phyloP scores from a whole-genome alignment of 2,113 vertebrate species.

The Planiliza haematocheilus region DNA sequence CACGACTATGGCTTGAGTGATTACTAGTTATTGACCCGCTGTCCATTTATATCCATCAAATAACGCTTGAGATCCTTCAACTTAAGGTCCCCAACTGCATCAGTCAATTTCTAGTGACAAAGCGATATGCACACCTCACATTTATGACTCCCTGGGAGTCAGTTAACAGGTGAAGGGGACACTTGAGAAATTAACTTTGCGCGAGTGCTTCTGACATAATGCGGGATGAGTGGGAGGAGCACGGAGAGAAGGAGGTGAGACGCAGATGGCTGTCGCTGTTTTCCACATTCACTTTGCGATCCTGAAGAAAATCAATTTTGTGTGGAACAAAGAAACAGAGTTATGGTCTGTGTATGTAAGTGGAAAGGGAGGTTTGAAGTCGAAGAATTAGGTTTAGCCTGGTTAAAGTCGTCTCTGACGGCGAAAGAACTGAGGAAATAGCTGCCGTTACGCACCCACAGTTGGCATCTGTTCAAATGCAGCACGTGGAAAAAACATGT shows the following conservation, averaged over 20 bases:
- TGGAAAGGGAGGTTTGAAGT: neutral
- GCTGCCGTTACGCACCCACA: neutral
- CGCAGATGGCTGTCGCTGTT: constrained; percentile 34
- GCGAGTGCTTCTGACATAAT: constrained; percentile 37
- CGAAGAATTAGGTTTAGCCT: constrained; percentile 12
- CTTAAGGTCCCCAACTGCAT: constrained; percentile 3
- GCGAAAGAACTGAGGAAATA: constrained; percentile 21
- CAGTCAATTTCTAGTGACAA: constrained; percentile 49
- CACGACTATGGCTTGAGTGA: constrained; percentile 22
- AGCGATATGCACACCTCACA: neutral
- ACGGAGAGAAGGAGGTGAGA: constrained; percentile 18
- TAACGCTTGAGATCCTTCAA: constrained; percentile 7
- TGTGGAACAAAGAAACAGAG: constrained; percentile 34
- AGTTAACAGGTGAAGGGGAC: constrained; percentile 39
- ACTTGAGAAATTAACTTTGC: constrained; percentile 60
- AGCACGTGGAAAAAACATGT: neutral
- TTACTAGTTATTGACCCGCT: constrained; percentile 44
- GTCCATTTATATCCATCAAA: constrained; percentile 38
- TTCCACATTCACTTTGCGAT: constrained; percentile 35
- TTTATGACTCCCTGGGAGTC: constrained; percentile 29
- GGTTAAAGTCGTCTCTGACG: constrained; percentile 16
- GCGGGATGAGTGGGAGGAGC: constrained; percentile 30
- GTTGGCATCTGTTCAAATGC: constrained; percentile 1
- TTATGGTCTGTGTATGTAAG: constrained; percentile 5
- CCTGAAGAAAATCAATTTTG: constrained; percentile 62